phyloP scores from a whole-genome alignment of 2,888 invertebrate genomes.

The Chromoteleia sp. region DNA sequence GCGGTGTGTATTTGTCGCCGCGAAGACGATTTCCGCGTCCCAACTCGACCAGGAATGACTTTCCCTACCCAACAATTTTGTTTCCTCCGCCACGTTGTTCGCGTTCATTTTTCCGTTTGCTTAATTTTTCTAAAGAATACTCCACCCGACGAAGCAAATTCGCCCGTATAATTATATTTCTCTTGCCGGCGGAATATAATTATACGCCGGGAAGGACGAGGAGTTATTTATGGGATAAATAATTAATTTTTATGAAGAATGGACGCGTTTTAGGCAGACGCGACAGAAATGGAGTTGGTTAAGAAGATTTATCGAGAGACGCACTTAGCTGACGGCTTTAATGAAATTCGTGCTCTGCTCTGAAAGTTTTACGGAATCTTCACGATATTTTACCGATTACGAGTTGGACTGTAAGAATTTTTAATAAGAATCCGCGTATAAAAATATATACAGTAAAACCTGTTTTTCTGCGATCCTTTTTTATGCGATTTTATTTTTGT shows the following conservation, averaged over 20 bases:
- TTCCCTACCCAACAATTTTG: no score
- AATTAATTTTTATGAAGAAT: slow-evolving; percentile 68
- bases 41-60: slow-evolving; percentile 28
- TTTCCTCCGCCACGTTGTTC: no score
- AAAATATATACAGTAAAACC: no score
- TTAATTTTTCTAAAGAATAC: slow-evolving; percentile 42
- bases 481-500: no score
- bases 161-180: slow-evolving; percentile 6
- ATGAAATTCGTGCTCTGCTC: slow-evolving; percentile 50
- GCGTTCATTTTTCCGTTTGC: slow-evolving; percentile 16
- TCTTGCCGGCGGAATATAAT: slow-evolving; percentile 33
- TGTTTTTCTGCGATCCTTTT: no score
- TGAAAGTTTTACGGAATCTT: slow-evolving; percentile 9
- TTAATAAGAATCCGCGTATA: no score
- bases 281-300: slow-evolving; percentile 56
- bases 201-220: slow-evolving; percentile 39
- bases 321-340: slow-evolving; percentile 53
- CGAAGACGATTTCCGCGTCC: slow-evolving; percentile 38
- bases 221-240: slow-evolving; percentile 63
- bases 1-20: slow-evolving; percentile 35
- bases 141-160: slow-evolving; percentile 36
- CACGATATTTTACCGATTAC: no score
- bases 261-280: slow-evolving; percentile 50
- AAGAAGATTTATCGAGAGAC: slow-evolving; percentile 61
- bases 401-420: no score